Base-by-base conservation (phyloP, 2,888 invertebrate species). In the Yponomeuta plumbellus region DNA sequence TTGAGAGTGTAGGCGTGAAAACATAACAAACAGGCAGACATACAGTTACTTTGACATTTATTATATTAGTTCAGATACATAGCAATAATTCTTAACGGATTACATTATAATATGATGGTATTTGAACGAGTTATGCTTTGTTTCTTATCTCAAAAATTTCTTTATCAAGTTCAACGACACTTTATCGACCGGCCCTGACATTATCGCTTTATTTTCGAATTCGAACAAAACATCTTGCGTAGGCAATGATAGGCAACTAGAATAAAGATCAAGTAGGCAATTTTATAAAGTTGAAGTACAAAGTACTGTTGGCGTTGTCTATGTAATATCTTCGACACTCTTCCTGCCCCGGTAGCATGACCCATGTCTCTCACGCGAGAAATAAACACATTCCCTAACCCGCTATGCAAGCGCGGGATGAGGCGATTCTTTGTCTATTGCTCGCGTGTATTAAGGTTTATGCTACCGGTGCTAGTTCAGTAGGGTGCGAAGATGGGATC, bases 181-280 rank as follows among this genome's bases (percentile, higher is more conserved):
- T 78, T 86, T 84, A 89, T 88, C 88, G 74, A 74, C 76, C 86
- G 75, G 74, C 89, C 89, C 89, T 90, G 89, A 80, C 80, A 72
- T 82, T 84, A 84, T 88, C 84, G 72, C 72, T 68, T 70, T 79
- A 76, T 76, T 82, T 77, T 80, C 11, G 13, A 23, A 21, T 58
- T 58, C 13, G 59, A 61, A 34, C 61, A 23, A 26, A 61, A 61
- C 23, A 26, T 13, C 58, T 58, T 58, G 17, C 17, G 44, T 52
- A 52, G 44, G 44, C 17, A 52, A 17, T 4, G 44, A 52, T 52
- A 52, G 13, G 8, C 11, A 5, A 23, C 23, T 22, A 17, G 20
- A n/a, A 20, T 22, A 21, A 26, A 20, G 20, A 21, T 58, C 58
- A 21, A 11, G 22, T 23, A 20, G 4, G 21, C 8, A 21, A 20